These are phyloP conservation scores for Dufourea novaeangliae DNA, from an alignment of 1,140 invertebrate genomes.

Conservation along the genomic window DNA sequence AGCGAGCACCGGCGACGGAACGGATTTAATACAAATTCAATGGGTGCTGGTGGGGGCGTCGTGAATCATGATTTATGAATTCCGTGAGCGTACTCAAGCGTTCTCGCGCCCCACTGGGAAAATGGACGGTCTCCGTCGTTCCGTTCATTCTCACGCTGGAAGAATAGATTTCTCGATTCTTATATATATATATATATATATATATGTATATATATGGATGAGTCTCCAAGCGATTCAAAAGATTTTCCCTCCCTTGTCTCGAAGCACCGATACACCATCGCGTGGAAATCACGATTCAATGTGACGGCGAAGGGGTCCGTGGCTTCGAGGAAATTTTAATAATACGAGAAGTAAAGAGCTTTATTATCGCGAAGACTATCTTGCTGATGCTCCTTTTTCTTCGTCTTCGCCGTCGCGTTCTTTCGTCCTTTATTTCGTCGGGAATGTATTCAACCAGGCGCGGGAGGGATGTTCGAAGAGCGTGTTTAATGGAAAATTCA, in stretches of 20 bases:
- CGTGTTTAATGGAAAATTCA: constrained; percentile 41
- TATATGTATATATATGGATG: no score
- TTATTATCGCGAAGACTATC: constrained; percentile 29
- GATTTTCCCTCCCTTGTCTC: not conserved
- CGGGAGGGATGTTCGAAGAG: not conserved
- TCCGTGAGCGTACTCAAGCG: not conserved
- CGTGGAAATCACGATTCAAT: constrained; percentile 10
- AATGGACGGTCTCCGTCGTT: not conserved
- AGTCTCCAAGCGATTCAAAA: not conserved
- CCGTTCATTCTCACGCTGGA: not conserved
- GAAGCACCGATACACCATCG: not conserved
- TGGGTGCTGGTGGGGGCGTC: no score
- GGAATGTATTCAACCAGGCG: constrained; percentile 7
- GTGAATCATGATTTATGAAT: constrained; percentile 20
- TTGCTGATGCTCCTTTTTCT: not conserved
- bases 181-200: no score
- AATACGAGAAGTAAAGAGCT: constrained; percentile 35
- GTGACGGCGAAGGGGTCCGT: not conserved
- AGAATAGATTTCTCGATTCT: constrained; percentile 16
- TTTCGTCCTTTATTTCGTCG: no score
- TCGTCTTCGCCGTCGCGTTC: no score
- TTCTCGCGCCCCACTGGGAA: not conserved
- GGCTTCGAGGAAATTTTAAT: constrained; percentile 31
- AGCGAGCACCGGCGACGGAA: not conserved
- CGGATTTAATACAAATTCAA: constrained; percentile 27